Base-by-base conservation (phyloP, 1,140 invertebrate genomes). In the Parasteatoda tepidariorum region DNA sequence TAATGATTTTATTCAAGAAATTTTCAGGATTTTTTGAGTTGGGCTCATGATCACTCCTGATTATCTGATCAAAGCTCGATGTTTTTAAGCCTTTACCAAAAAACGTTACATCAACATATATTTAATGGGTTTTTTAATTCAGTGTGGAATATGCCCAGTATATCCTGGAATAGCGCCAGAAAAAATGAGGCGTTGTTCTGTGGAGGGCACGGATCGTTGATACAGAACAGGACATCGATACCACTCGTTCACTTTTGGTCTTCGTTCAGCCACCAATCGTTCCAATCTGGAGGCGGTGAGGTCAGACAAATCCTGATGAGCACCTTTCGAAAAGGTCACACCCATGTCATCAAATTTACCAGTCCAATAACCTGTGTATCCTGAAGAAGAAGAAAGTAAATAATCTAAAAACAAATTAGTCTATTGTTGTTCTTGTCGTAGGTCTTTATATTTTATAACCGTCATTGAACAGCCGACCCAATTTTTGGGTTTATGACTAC, bases 221-320 rank as follows among this genome's bases (percentile, higher is more conserved):
- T 38, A 57, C 15, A 68, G 33, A 5, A 57, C 54, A 6, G 62
- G 62, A 30, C 41, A 68, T 2, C 30, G n/a, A 26, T 79, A 79
- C 76, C 76, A 79, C n/a, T 79, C 76, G 28, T 61, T 59, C 1
- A 79, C 59, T 11, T 79, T 79, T 0, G 76, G 76, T 59, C 76
- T 28, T 38, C 62, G 54, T n/a, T 79, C 76, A 18, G 54, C 76
- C 3, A 79, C 76, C n/a, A 55, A 15, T 0, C 76, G 76, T 5
- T 79, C 76, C 30, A 67, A 24, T 38, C 28, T 79, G 11, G 76
- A 79, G 26, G 62, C 68, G 0, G 62, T 79, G 62, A 79, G 31
- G 24, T 79, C 76, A 26, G 62, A 79, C 6, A 79, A 48, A 28
- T 67, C 64, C 13, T 79, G 76, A 26, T 79, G 38, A 2, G 76